Conservation (phyloP, 2,113 vertebrate species). For the Tamias sibiricus region DNA sequence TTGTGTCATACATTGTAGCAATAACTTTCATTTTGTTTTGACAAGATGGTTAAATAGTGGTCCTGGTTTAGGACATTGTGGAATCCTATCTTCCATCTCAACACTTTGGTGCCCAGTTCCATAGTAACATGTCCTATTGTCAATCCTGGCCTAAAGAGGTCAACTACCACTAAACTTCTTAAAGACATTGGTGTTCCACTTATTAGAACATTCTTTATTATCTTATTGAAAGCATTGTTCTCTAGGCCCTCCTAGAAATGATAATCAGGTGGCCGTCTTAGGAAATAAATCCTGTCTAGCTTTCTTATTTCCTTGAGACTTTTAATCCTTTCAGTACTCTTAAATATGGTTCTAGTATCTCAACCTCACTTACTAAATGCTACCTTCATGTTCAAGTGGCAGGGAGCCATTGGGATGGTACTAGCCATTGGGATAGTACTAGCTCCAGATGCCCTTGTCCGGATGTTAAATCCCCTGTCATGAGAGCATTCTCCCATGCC, state of each 20-base stretch:
- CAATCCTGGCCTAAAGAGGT: background rate
- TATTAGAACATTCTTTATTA: background rate
- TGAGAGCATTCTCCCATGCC: background rate
- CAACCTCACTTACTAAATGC: background rate
- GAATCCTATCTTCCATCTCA: background rate
- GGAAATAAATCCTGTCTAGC: background rate
- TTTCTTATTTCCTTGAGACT: background rate
- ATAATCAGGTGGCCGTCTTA: background rate
- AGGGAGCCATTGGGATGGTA: too few species aligned
- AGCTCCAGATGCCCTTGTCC: background rate
- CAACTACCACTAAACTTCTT: background rate
- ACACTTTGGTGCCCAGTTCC: background rate
- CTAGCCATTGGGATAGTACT: too few species aligned
- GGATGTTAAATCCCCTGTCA: background rate
- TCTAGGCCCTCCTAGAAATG: background rate
- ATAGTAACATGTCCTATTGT: background rate
- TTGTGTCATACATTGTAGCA: background rate
- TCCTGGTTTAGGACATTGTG: background rate
- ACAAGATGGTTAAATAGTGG: background rate
- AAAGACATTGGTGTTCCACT: background rate
- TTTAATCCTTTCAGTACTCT: background rate
- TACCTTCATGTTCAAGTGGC: background rate
- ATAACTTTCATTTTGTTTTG: background rate
- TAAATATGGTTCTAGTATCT: background rate
- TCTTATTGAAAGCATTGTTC: background rate